Conservation (phyloP, 2,888 invertebrate genomes). For the Oxystoma pomonae region DNA sequence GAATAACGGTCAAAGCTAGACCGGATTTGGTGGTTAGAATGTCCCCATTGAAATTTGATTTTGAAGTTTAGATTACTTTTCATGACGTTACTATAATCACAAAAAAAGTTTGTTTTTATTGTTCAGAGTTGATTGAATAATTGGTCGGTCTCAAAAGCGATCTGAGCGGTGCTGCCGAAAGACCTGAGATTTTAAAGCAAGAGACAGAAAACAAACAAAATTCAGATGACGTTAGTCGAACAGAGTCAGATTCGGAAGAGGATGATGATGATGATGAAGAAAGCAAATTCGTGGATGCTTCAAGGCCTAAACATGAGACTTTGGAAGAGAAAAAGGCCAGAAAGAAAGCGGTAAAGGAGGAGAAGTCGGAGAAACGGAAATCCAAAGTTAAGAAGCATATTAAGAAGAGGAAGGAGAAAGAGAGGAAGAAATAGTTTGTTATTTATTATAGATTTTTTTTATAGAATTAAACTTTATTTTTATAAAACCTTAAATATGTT, state of each 20-base stretch:
- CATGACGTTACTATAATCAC: too few relatives aligned
- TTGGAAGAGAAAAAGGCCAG: slow-evolving; percentile 75
- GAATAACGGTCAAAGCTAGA: too few relatives aligned
- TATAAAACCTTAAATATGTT: too few relatives aligned
- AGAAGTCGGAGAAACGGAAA: slow-evolving; percentile 83
- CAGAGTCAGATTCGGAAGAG: slow-evolving; percentile 35
- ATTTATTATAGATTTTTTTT: too few relatives aligned
- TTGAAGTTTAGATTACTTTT: too few relatives aligned
- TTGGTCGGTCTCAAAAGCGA: slow-evolving; percentile 80
- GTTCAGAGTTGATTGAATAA: too few relatives aligned
- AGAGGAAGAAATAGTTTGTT: slow-evolving; percentile 46
- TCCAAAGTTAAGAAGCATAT: slow-evolving; percentile 89
- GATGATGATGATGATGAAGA: slow-evolving; percentile 36
- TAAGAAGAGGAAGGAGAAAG: slow-evolving; percentile 81
- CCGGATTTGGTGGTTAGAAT: too few relatives aligned
- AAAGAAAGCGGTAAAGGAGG: slow-evolving; percentile 85
- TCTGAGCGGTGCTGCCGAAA: slow-evolving; percentile 65
- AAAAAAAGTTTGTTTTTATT: too few relatives aligned
- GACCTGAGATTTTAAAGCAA: slow-evolving; percentile 57
- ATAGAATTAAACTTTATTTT: too few relatives aligned
- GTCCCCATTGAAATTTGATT: too few relatives aligned
- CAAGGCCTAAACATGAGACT: slow-evolving; percentile 76
- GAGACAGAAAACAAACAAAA: slow-evolving; percentile 42
- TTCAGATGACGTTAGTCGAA: slow-evolving; percentile 44
- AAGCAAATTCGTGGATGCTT: slow-evolving; percentile 58